Conservation (phyloP, 1,140 invertebrate species). For the Saccostrea cuccullata region DNA sequence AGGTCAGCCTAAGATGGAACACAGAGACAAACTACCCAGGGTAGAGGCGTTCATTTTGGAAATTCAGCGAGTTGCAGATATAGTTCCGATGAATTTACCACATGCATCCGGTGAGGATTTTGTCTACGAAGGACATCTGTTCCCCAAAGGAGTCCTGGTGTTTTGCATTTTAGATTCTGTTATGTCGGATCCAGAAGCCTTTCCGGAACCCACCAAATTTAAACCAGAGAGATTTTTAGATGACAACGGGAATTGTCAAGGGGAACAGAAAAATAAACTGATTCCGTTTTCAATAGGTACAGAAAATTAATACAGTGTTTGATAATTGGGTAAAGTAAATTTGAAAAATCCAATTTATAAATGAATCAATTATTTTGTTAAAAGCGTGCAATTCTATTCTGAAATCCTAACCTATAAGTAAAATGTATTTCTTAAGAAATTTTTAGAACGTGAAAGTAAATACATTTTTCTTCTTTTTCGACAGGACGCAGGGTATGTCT, state of each 20-base stretch:
- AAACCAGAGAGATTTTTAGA: conserved; percentile 83
- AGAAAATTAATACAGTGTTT: background rate
- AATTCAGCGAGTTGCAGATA: conserved; percentile 74
- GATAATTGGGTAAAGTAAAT: too few species aligned
- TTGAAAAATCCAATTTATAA: too few species aligned
- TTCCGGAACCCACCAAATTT: conserved; percentile 85
- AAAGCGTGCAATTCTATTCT: too few species aligned
- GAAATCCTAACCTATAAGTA: too few species aligned
- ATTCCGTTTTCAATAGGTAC: conserved; percentile 57
- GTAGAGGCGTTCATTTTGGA: conserved; percentile 73
- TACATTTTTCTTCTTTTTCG: background rate
- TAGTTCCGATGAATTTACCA: conserved; percentile 73
- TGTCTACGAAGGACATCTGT: conserved; percentile 64
- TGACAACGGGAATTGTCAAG: conserved; percentile 63
- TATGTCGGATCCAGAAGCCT: conserved; percentile 76
- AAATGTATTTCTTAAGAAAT: background rate
- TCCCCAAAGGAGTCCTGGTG: conserved; percentile 70
- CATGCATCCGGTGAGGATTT: conserved; percentile 66
- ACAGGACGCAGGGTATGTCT: conserved; percentile 7
- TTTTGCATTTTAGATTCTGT: conserved; percentile 69
- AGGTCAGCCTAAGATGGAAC: conserved; percentile 86
- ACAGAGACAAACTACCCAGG: conserved; percentile 78
- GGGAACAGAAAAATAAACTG: conserved; percentile 47
- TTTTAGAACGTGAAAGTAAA: background rate
- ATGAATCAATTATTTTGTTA: too few species aligned